A percentile compares a stretch with the other conserved stretches of the same genome.
These are phyloP conservation scores for Vanessa tameamea DNA, from an alignment of 1,140 invertebrate genomes.

Conservation along the genomic window DNA sequence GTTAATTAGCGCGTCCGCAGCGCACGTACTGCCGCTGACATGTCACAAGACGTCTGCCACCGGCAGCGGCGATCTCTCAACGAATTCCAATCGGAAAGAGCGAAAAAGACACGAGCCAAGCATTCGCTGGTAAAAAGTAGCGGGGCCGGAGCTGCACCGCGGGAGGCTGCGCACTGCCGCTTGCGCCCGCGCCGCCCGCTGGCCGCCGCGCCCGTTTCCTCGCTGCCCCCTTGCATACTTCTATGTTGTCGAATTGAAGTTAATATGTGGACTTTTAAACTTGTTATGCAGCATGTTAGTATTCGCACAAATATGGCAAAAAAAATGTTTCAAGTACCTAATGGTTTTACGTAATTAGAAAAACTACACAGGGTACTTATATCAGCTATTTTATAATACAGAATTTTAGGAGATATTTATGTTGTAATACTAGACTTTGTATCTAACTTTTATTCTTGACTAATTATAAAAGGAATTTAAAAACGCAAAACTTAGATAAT, in stretches of 20 bases:
- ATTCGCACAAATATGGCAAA: neutral
- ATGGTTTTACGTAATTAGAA: neutral
- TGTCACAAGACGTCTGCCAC: conserved; percentile 77
- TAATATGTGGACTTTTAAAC: conserved; percentile 14
- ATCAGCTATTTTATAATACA: neutral
- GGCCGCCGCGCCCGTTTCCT: conserved; percentile 38
- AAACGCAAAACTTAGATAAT: conserved; percentile 5
- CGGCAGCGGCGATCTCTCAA: conserved; percentile 74
- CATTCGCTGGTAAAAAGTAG: conserved; percentile 72
- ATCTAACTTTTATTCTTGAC: neutral
- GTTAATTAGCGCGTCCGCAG: conserved; percentile 74
- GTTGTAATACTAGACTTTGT: neutral
- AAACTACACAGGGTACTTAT: neutral
- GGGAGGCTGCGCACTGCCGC: conserved; percentile 57
- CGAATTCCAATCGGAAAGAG: conserved; percentile 78
- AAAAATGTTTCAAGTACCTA: neutral
- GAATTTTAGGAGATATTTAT: neutral
- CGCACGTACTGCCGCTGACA: conserved; percentile 72
- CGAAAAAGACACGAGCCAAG: conserved; percentile 78
- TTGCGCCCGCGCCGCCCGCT: conserved; percentile 43
- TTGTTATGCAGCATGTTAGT: conserved; percentile 10
- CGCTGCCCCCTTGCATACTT: conserved; percentile 27
- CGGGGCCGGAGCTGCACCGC: conserved; percentile 58
- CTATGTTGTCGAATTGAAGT: conserved; percentile 20
- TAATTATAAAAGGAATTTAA: neutral